These are phyloP conservation scores for Tribolium freemani DNA, from an alignment of 2,888 invertebrate species.

Conservation along the genomic window DNA sequence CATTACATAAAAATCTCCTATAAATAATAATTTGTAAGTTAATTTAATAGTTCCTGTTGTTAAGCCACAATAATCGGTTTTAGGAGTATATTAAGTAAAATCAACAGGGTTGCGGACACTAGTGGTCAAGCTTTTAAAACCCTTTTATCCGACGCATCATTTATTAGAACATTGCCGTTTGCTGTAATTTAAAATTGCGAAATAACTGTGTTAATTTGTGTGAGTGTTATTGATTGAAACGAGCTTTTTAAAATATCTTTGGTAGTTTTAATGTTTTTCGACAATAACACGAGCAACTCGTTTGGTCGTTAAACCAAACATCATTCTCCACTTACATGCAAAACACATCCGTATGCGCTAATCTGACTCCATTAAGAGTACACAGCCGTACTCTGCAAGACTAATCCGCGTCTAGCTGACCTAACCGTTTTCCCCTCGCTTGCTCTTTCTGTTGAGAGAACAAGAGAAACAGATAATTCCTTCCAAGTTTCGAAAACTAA, in stretches of 20 bases:
- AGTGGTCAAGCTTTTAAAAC: no score
- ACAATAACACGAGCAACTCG: slow-evolving; percentile 55
- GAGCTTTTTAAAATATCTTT: not conserved
- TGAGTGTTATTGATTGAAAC: not conserved
- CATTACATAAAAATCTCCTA: no score
- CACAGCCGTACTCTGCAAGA: slow-evolving; percentile 56
- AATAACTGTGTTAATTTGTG: no score
- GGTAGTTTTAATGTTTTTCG: slow-evolving; percentile 31
- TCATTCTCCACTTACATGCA: slow-evolving; percentile 69
- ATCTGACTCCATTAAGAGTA: slow-evolving; percentile 68
- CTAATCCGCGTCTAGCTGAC: slow-evolving; percentile 50
- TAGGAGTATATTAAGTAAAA: no score
- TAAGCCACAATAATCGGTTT: no score
- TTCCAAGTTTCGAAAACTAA: slow-evolving; percentile 18
- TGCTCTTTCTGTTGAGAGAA: slow-evolving; percentile 4
- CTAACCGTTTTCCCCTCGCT: slow-evolving; percentile 15
- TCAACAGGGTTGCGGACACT: no score
- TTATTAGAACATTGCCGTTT: no score
- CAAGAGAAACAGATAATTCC: slow-evolving; percentile 17
- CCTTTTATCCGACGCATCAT: no score
- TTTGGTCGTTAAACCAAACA: slow-evolving; percentile 69
- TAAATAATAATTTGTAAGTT: no score
- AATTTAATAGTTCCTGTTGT: no score
- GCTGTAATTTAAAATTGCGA: no score
- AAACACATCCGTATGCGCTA: slow-evolving; percentile 67